Percentiles rank a stretch among this genome's conserved stretches.
Conservation (phyloP, 2,113 vertebrate genomes). For the Chloebia gouldiae region DNA sequence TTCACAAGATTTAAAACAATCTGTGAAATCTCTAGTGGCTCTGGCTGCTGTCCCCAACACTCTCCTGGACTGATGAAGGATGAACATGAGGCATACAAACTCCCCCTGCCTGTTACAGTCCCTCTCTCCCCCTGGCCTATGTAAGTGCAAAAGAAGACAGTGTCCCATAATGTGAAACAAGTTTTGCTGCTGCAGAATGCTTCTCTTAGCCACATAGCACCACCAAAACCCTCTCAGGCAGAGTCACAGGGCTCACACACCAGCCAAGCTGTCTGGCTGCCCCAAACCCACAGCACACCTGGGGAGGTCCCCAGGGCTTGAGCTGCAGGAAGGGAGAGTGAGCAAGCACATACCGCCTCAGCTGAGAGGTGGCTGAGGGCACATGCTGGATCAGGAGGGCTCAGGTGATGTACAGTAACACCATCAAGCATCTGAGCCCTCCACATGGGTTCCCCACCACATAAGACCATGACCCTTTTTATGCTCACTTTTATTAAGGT, state of each 20-base stretch:
- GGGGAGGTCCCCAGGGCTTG: not conserved
- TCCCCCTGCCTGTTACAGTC: not conserved
- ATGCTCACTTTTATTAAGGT: not conserved
- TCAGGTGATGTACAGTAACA: not conserved
- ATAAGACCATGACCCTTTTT: not conserved
- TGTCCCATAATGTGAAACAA: not conserved
- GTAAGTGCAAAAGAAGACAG: not conserved
- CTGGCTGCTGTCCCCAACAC: not conserved
- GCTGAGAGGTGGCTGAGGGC: not conserved
- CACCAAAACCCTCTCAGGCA: not conserved
- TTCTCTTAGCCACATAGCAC: not conserved
- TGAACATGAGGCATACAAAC: not conserved
- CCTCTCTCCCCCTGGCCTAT: not conserved
- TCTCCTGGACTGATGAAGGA: not conserved
- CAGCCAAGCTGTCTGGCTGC: not conserved
- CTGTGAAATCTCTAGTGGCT: not conserved
- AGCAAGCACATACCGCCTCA: fast-evolving
- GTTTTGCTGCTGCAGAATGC: not conserved
- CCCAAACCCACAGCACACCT: not conserved
- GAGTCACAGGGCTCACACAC: not conserved
- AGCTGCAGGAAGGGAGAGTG: not conserved
- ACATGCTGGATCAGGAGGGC: not conserved
- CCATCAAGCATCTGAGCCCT: not conserved
- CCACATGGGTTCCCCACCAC: not conserved
- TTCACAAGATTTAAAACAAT: not conserved